phyloP scores from a whole-genome alignment of 2,113 vertebrate genomes.

The Cebus imitator region DNA sequence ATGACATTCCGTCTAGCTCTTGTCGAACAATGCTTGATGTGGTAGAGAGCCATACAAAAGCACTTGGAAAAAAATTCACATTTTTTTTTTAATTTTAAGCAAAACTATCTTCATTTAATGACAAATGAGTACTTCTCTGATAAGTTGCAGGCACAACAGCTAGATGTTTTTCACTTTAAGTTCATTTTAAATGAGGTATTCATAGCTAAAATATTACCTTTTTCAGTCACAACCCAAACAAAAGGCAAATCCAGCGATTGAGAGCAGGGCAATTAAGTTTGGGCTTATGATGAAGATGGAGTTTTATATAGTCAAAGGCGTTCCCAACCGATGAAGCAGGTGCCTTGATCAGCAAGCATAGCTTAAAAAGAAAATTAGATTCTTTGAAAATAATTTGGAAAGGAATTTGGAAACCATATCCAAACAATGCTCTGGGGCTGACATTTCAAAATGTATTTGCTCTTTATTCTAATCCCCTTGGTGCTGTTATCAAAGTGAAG shows the following conservation, averaged over 20 bases:
- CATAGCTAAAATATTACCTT: conserved; percentile 51
- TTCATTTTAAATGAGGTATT: conserved; percentile 43
- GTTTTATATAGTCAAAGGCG: neutral
- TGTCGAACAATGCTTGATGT: neutral
- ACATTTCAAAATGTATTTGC: conserved; percentile 72
- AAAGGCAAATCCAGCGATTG: conserved; percentile 42
- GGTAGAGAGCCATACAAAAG: neutral
- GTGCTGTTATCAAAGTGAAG: conserved; percentile 60
- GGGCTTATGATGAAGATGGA: conserved; percentile 35
- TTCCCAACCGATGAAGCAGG: conserved; percentile 43
- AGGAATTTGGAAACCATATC: conserved; percentile 60
- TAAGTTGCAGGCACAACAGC: conserved; percentile 13
- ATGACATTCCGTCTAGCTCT: neutral
- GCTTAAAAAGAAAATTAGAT: conserved; percentile 61
- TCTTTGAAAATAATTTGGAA: conserved; percentile 72
- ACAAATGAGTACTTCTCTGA: conserved; percentile 57
- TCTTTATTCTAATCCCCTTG: conserved; percentile 70
- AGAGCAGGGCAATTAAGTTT: conserved; percentile 29
- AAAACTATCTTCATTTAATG: conserved; percentile 18
- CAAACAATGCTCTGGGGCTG: conserved; percentile 73
- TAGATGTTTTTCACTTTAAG: conserved; percentile 15
- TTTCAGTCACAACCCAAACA: conserved; percentile 52
- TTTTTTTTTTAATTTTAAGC: neutral
- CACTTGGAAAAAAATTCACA: neutral
- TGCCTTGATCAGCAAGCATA: conserved; percentile 49